Evolutionary conservation across 2,888 invertebrate species (phyloP).

Genomic region (Tinea pellionella): DNA sequence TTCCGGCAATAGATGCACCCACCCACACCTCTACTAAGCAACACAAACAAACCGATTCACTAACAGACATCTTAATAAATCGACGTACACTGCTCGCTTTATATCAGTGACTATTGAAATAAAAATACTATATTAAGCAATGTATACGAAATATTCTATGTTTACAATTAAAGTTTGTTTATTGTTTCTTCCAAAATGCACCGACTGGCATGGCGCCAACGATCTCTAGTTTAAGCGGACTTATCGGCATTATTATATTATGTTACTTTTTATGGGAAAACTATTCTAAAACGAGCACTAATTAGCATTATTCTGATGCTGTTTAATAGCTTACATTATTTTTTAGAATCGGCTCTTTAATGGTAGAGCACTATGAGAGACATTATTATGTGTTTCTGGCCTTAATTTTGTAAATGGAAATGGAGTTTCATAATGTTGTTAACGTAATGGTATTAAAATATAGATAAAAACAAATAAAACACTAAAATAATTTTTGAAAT

Average conservation of each 20-base stretch:
- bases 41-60: background rate
- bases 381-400: too few relatives aligned
- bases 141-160: background rate
- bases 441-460: too few relatives aligned
- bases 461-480: too few relatives aligned
- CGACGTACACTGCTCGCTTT: background rate
- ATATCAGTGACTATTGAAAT: background rate
- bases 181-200: background rate
- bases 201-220: background rate
- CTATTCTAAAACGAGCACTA: background rate
- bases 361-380: too few relatives aligned
- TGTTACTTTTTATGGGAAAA: slow-evolving; percentile 9
- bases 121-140: background rate
- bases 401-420: too few relatives aligned
- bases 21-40: background rate
- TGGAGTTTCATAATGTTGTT: too few relatives aligned
- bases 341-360: too few relatives aligned
- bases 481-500: too few relatives aligned
- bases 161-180: background rate
- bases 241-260: background rate
- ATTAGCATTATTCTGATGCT: background rate
- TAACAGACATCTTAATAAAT: background rate
- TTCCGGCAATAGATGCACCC: background rate
- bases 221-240: background rate
- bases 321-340: background rate